phyloP scores from a whole-genome alignment of 2,888 invertebrate genomes.

The Drosophila peninsularis region DNA sequence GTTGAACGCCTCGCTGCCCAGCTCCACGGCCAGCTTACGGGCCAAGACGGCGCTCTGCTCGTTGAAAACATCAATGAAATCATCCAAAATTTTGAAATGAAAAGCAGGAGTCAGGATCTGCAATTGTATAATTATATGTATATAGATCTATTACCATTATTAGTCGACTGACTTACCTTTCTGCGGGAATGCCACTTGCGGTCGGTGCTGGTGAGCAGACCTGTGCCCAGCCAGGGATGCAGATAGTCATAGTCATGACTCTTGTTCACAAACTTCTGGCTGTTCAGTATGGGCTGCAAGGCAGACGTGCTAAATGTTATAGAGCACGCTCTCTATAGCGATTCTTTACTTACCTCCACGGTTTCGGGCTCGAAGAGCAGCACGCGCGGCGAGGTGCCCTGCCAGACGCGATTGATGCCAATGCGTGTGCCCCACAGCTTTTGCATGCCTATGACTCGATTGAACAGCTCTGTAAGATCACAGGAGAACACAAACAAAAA shows the following conservation, averaged over 20 bases:
- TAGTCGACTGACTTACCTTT: too few species aligned
- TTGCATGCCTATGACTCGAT: slow-evolving; percentile 85
- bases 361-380: slow-evolving; percentile 85
- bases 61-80: slow-evolving; percentile 88
- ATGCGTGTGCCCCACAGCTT: slow-evolving; percentile 85
- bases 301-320: background rate
- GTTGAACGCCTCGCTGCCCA: slow-evolving; percentile 85
- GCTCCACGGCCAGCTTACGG: slow-evolving; percentile 85
- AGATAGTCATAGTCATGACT: slow-evolving; percentile 86
- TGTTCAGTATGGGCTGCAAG: slow-evolving; percentile 86
- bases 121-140: background rate
- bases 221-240: slow-evolving; percentile 87
- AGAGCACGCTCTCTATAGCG: too few species aligned
- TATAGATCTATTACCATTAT: too few species aligned
- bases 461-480: slow-evolving; percentile 85
- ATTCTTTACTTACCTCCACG: slow-evolving; percentile 83
- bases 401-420: slow-evolving; percentile 86
- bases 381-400: slow-evolving; percentile 85
- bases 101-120: slow-evolving; percentile 88
- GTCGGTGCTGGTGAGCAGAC: slow-evolving; percentile 86
- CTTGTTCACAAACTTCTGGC: slow-evolving; percentile 87
- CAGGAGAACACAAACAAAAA: slow-evolving; percentile 9
- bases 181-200: slow-evolving; percentile 87
- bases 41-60: slow-evolving; percentile 87
- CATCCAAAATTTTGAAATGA: slow-evolving; percentile 89